These are phyloP conservation scores for Sylvia borin DNA, from an alignment of 2,797 vertebrate genomes.

Conservation along the genomic window DNA sequence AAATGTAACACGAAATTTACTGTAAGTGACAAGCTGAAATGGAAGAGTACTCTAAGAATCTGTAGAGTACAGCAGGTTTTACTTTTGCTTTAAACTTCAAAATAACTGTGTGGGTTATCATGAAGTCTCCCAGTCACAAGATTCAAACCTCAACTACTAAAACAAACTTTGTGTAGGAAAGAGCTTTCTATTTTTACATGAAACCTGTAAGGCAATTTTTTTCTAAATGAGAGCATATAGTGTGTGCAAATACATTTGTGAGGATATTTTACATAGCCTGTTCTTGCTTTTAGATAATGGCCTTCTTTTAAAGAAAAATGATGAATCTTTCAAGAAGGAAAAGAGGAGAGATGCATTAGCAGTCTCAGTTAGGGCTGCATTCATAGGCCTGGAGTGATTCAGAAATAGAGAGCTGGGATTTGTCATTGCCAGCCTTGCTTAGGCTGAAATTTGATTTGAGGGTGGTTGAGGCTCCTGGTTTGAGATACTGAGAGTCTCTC, in stretches of 20 bases:
- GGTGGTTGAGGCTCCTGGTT: neutral
- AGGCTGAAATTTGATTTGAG: neutral
- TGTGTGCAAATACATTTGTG: neutral
- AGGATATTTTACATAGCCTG: neutral
- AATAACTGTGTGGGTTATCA: neutral
- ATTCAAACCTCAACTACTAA: conserved; percentile 5
- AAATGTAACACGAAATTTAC: neutral
- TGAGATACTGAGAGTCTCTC: neutral
- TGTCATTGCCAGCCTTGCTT: neutral
- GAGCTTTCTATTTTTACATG: conserved; percentile 13
- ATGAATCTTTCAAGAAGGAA: neutral
- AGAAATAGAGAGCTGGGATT: neutral
- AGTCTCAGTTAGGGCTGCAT: neutral
- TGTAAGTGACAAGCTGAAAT: neutral
- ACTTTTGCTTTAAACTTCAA: conserved; percentile 1
- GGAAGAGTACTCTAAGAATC: neutral
- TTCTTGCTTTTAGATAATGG: neutral
- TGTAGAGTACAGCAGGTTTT: neutral
- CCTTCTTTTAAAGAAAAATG: neutral
- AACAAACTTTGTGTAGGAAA: neutral
- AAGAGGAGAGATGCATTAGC: neutral
- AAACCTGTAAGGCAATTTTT: neutral
- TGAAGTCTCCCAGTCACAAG: conserved; percentile 1
- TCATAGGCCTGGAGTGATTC: neutral
- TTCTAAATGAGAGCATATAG: neutral